Evolutionary conservation across 2,113 vertebrate genomes (phyloP), one percentile per base, ranked within the genome.

Genomic region (Actinemys pallida): DNA sequence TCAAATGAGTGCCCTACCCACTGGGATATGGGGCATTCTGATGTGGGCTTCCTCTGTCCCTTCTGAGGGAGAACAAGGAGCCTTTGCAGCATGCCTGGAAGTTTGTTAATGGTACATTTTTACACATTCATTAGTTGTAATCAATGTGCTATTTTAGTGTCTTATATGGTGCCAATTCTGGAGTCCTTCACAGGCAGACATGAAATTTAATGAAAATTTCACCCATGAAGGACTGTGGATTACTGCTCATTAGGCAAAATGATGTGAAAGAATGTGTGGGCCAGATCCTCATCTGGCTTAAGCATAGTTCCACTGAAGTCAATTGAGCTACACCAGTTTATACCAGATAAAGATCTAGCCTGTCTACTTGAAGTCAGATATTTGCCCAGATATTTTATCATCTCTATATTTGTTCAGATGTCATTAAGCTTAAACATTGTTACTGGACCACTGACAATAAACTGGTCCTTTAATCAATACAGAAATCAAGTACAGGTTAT

Each of bases 91-190:
- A 80, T 65, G 35, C 62, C 45, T 90, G 75, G 45, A 82, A 89
- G 6, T 54, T 76, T 59, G 94, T 27, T 87, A 90, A 79, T 50
- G 89, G 83, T 90, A n/a, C 17, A 81, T 92, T 90, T 89, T 59
- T 86, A 47, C 94, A 94, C 56, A 76, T 3, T 25, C 79, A 6
- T 72, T 54, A 79, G 20, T 42, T 90, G 72, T 76, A 24, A 75
- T 45, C n/a, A 42, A 45, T 76, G 22, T 45, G n/a, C 42, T 25
- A 25, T 45, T 76, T n/a, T 17, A 9, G 35, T n/a, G 35, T n/a
- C 39, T 42, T 76, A 45, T 39, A 11, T 45, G 39, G 72, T 42
- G n/a, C 22, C 72, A 69, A 19, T n/a, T 76, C 72, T 45, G 22
- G 72, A 45, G 19, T 76, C 72, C 72, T 25, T 87, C 91, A 39